Conservation (phyloP, 1,140 invertebrate species). For the Augochlora pura region DNA sequence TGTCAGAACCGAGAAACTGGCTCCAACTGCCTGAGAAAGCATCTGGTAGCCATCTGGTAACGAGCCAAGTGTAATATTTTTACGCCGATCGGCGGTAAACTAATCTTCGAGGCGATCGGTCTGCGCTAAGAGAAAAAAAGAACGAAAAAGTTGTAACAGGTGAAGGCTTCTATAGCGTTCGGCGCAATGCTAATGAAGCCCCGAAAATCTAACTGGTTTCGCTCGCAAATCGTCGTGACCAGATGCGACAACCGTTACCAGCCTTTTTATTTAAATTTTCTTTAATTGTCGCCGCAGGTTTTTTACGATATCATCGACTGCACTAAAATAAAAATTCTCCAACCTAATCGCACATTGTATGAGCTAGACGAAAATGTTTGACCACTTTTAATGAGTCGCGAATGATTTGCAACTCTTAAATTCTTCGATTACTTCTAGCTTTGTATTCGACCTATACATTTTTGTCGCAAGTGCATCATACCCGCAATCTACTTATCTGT, state of each 20-base stretch:
- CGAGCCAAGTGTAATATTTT: conserved; percentile 53
- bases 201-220: not conserved
- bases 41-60: conserved; percentile 50
- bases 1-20: conserved; percentile 42
- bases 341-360: too few relatives aligned
- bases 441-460: too few relatives aligned
- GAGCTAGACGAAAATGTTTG: too few relatives aligned
- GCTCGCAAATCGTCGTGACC: not conserved
- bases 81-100: conserved; percentile 35
- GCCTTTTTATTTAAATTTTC: not conserved
- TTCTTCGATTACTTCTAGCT: too few relatives aligned
- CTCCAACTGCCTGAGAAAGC: conserved; percentile 39
- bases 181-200: not conserved
- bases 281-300: too few relatives aligned
- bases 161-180: conserved; percentile 4
- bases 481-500: too few relatives aligned
- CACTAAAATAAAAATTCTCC: too few relatives aligned
- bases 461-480: too few relatives aligned
- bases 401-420: too few relatives aligned
- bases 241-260: conserved; percentile 15
- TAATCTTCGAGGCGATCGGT: conserved; percentile 25
- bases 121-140: not conserved
- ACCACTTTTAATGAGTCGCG: too few relatives aligned
- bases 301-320: too few relatives aligned
- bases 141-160: conserved; percentile 25